Evolutionary conservation across 2,797 vertebrate genomes (phyloP).

Genomic region (Rhyacichthys aspro): DNA sequence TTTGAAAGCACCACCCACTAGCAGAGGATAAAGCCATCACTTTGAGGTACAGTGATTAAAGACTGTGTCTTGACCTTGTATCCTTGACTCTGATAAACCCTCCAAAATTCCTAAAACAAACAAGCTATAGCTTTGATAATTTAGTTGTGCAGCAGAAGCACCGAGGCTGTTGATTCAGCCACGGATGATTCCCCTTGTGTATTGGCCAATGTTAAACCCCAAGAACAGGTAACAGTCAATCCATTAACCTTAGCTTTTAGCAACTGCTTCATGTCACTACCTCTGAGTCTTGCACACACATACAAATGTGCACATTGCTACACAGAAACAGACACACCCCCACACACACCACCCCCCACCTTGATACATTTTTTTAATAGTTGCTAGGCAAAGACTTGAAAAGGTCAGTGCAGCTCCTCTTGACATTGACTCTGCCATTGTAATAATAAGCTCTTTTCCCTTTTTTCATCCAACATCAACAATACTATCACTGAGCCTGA

Average conservation of each 20-base stretch:
- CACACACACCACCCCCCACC: slow-evolving; percentile 40
- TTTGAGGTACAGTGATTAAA: slow-evolving; percentile 64
- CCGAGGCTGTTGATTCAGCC: slow-evolving; percentile 58
- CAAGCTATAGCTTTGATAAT: slow-evolving; percentile 79
- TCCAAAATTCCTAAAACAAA: slow-evolving; percentile 76
- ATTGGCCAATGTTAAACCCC: slow-evolving; percentile 83
- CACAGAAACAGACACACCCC: slow-evolving; percentile 20
- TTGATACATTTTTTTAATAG: slow-evolving; percentile 92
- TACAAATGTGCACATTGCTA: slow-evolving; percentile 48
- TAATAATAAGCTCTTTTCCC: slow-evolving; percentile 89
- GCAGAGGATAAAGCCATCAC: slow-evolving; percentile 66
- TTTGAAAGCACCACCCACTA: slow-evolving; percentile 49
- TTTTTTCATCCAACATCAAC: slow-evolving; percentile 77
- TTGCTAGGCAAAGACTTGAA: slow-evolving; percentile 87
- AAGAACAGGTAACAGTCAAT: slow-evolving; percentile 96
- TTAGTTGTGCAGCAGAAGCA: slow-evolving; percentile 77
- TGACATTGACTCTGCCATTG: slow-evolving; percentile 88
- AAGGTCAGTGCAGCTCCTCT: slow-evolving; percentile 89
- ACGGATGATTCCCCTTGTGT: slow-evolving; percentile 84
- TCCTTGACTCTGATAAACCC: slow-evolving; percentile 74
- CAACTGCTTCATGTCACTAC: slow-evolving; percentile 84
- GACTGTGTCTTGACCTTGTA: slow-evolving; percentile 67
- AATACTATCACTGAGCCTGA: slow-evolving; percentile 68
- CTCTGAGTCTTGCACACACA: slow-evolving; percentile 78
- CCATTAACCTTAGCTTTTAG: slow-evolving; percentile 98